These are phyloP conservation scores for Porphyrio hochstetteri DNA, from an alignment of 2,113 vertebrate species.

Conservation along the genomic window DNA sequence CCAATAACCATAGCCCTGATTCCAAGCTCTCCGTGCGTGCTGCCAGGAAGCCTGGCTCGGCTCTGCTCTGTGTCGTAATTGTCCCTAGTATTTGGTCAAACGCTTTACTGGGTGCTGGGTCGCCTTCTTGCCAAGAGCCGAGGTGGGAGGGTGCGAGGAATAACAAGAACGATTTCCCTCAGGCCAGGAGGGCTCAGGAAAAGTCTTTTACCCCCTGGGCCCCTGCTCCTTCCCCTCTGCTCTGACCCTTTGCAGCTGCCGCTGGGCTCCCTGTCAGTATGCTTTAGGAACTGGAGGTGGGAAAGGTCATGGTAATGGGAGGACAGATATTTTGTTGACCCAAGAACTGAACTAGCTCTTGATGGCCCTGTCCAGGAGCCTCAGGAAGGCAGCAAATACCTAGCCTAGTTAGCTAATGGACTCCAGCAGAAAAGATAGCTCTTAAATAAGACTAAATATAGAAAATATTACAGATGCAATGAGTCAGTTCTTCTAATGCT, in stretches of 20 bases:
- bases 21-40: neutral
- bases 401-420: neutral
- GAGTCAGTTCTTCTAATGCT: neutral
- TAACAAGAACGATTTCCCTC: neutral
- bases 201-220: neutral
- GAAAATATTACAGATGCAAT: neutral
- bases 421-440: neutral
- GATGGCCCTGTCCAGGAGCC: neutral
- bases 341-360: neutral
- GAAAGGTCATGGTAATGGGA: neutral
- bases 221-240: neutral
- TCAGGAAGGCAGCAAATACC: neutral
- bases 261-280: neutral
- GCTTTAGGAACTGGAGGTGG: neutral
- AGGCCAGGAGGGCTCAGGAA: neutral
- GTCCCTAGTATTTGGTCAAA: accelerated
- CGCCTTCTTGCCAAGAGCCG: neutral
- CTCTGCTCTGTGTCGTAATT: neutral
- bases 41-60: neutral
- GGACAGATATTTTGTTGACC: neutral
- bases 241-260: neutral
- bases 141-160: neutral
- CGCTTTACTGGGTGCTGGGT: neutral
- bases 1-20: neutral
- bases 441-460: neutral